Conservation (phyloP, 2,797 vertebrate genomes). For the Scolopax bukidnonensis region DNA sequence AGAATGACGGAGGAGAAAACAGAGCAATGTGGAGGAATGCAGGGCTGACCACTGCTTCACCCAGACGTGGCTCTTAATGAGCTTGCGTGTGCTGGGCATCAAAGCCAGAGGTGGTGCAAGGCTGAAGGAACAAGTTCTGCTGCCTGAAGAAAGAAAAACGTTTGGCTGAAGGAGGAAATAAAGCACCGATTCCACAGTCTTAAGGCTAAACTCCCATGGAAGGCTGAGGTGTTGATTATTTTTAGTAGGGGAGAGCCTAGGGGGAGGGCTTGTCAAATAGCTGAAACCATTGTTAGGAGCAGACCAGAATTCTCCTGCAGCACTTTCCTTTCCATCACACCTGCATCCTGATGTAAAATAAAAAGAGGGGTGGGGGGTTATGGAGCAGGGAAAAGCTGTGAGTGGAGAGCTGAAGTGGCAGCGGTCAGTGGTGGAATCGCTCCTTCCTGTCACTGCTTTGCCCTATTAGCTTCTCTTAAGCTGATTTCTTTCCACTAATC, state of each 20-base stretch:
- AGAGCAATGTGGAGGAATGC: background rate
- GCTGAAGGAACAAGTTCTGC: background rate
- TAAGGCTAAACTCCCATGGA: conserved; percentile 16
- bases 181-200: background rate
- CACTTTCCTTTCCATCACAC: conserved; percentile 56
- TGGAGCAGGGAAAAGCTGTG: background rate
- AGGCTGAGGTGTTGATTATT: background rate
- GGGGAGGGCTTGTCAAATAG: conserved; percentile 17
- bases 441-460: background rate
- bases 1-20: background rate
- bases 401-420: background rate
- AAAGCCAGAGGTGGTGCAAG: background rate
- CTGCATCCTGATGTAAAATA: conserved; percentile 55
- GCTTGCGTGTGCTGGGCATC: background rate
- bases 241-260: background rate
- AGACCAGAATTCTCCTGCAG: conserved; percentile 39
- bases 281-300: conserved; percentile 38
- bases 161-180: conserved; percentile 31
- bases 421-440: background rate
- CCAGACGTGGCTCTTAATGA: background rate
- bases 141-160: background rate
- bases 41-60: background rate
- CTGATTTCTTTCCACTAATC: conserved; percentile 13
- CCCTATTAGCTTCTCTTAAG: background rate
- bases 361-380: background rate